A percentile compares a stretch with the other conserved stretches of the same genome.
phyloP scores from a whole-genome alignment of 2,113 vertebrate species.

The Phycodurus eques region DNA sequence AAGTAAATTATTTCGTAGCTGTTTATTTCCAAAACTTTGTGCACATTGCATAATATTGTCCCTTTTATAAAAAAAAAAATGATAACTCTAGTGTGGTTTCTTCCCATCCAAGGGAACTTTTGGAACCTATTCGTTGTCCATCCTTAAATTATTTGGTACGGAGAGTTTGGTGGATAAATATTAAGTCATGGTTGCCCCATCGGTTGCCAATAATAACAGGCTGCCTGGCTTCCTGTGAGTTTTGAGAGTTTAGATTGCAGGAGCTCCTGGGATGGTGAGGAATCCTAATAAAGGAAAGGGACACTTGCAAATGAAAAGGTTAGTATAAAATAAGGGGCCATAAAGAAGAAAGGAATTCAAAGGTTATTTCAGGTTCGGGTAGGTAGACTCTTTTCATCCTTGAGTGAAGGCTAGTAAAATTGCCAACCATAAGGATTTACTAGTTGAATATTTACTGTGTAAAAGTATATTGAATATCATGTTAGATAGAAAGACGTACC shows the following conservation, averaged over 20 bases:
- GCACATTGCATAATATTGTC: background rate
- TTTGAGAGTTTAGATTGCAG: slow-evolving; percentile 57
- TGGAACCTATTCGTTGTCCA: slow-evolving; percentile 49
- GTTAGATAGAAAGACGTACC: too few species aligned
- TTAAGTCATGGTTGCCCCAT: slow-evolving; percentile 53
- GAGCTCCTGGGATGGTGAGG: slow-evolving; percentile 32
- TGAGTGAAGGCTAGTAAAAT: background rate
- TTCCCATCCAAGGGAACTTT: slow-evolving; percentile 55
- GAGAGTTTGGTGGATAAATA: slow-evolving; percentile 61
- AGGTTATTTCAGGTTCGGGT: slow-evolving; percentile 9
- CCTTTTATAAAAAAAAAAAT: too few species aligned
- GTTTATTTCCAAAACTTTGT: background rate
- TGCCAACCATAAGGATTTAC: background rate
- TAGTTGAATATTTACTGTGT: background rate
- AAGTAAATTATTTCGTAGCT: background rate
- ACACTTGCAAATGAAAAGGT: slow-evolving; percentile 13
- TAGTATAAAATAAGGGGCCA: slow-evolving; percentile 2
- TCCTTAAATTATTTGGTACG: slow-evolving; percentile 63
- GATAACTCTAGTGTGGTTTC: slow-evolving; percentile 12
- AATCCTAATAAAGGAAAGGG: slow-evolving; percentile 16
- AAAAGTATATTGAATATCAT: background rate
- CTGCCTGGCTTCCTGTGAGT: slow-evolving; percentile 64
- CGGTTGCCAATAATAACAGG: slow-evolving; percentile 70
- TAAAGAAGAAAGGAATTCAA: slow-evolving; percentile 19
- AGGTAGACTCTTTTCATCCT: background rate